phyloP scores from a whole-genome alignment of 2,113 vertebrate genomes.

The Holacanthus passer region DNA sequence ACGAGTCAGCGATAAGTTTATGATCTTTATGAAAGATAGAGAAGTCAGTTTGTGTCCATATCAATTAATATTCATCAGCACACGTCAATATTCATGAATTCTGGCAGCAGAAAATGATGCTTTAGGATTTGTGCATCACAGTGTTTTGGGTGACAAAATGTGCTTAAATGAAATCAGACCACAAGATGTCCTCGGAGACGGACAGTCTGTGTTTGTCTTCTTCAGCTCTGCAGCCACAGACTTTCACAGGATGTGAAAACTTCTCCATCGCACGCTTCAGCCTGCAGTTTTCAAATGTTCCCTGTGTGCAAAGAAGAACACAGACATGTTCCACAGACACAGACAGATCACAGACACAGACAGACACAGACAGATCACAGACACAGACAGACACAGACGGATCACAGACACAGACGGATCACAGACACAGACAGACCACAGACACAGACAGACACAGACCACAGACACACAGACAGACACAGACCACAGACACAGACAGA shows the following conservation, averaged over 20 bases:
- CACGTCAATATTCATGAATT: neutral
- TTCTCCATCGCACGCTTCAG: neutral
- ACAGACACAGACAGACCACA: no score
- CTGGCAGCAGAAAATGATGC: neutral
- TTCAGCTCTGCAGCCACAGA: constrained; percentile 2
- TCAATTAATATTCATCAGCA: neutral
- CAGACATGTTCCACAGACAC: neutral
- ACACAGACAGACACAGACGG: no score
- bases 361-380: no score
- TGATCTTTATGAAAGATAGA: constrained; percentile 7
- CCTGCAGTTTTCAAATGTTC: no score
- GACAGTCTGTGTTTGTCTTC: neutral
- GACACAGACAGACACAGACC: no score
- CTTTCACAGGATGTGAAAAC: constrained; percentile 13
- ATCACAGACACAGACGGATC: no score
- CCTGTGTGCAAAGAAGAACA: neutral
- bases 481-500: no score
- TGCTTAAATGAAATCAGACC: neutral
- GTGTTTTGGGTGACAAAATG: neutral
- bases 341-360: no score
- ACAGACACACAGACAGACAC: no score
- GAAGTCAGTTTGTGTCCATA: neutral
- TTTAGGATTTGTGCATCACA: neutral
- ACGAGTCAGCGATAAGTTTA: neutral
- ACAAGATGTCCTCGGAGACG: neutral